A percentile compares a stretch with the other conserved stretches of the same genome.
These are phyloP conservation scores for Sporophila hypoxantha DNA, from an alignment of 2,113 vertebrate species.

Conservation along the genomic window DNA sequence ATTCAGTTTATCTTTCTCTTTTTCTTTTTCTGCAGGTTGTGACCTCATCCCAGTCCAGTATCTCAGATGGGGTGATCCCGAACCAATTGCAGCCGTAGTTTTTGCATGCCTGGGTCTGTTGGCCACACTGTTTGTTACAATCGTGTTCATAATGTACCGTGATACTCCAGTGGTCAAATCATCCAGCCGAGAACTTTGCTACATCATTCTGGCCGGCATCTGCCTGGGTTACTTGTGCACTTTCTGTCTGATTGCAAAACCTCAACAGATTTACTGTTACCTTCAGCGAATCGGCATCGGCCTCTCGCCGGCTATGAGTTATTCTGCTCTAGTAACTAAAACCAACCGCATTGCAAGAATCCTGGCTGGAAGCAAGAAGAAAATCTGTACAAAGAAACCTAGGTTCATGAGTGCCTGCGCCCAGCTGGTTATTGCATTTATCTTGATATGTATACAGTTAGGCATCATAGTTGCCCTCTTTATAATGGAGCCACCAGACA, in stretches of 20 bases:
- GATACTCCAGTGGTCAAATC: conserved; percentile 98
- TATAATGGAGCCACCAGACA: conserved; percentile 91
- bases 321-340: conserved; percentile 96
- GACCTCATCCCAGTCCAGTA: conserved; percentile 91
- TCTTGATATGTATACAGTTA: conserved; percentile 92
- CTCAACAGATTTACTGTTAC: conserved; percentile 90
- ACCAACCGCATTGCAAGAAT: conserved; percentile 97
- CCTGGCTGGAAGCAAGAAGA: conserved; percentile 97
- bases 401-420: conserved; percentile 98
- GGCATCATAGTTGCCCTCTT: conserved; percentile 95
- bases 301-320: conserved; percentile 96
- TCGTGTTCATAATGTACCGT: conserved; percentile 89
- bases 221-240: conserved; percentile 96
- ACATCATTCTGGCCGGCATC: conserved; percentile 95
- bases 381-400: conserved; percentile 98
- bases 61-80: conserved; percentile 93
- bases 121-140: conserved; percentile 91
- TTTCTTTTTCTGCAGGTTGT: conserved; percentile 75
- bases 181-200: conserved; percentile 94
- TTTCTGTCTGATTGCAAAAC: conserved; percentile 93
- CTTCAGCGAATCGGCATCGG: conserved; percentile 93
- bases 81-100: conserved; percentile 93
- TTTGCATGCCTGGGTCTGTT: conserved; percentile 92
- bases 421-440: conserved; percentile 92
- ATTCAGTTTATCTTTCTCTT: neutral